These are phyloP conservation scores for Macrosiphum euphorbiae DNA, from an alignment of 2,888 invertebrate genomes.

Conservation along the genomic window DNA sequence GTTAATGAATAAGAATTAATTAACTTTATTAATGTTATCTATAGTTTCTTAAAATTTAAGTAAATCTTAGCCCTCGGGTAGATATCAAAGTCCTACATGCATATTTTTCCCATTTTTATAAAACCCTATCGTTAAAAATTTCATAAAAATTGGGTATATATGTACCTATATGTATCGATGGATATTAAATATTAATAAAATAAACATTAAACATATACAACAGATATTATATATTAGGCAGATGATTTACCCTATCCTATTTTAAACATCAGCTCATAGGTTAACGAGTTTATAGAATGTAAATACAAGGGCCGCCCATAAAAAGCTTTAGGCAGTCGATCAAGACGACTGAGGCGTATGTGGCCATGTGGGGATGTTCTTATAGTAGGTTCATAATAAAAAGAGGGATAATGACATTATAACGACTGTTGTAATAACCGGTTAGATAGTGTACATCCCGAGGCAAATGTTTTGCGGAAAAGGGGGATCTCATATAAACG, in stretches of 20 bases:
- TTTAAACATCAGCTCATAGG: not conserved
- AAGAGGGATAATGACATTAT: constrained; percentile 59
- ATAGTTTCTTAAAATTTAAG: not conserved
- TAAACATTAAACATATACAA: not conserved
- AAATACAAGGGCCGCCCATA: not conserved
- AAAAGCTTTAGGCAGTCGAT: constrained; percentile 37
- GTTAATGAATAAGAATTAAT: not conserved
- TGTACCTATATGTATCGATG: not conserved
- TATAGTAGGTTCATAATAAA: constrained; percentile 38
- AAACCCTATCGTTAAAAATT: not conserved
- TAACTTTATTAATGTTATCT: not conserved
- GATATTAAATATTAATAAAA: not conserved
- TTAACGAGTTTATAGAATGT: not conserved
- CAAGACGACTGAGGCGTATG: not conserved
- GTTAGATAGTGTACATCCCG: constrained; percentile 59
- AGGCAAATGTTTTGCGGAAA: constrained; percentile 60
- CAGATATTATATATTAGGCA: not conserved
- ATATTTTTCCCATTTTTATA: not conserved
- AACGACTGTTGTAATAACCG: constrained; percentile 64
- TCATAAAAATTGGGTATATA: not conserved
- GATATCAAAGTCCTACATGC: not conserved
- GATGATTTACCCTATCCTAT: not conserved
- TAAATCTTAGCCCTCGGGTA: not conserved
- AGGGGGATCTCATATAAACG: constrained; percentile 54
- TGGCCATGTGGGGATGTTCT: constrained; percentile 2